Base-by-base conservation (phyloP, 2,797 vertebrate genomes). In the Alcedo atthis region DNA sequence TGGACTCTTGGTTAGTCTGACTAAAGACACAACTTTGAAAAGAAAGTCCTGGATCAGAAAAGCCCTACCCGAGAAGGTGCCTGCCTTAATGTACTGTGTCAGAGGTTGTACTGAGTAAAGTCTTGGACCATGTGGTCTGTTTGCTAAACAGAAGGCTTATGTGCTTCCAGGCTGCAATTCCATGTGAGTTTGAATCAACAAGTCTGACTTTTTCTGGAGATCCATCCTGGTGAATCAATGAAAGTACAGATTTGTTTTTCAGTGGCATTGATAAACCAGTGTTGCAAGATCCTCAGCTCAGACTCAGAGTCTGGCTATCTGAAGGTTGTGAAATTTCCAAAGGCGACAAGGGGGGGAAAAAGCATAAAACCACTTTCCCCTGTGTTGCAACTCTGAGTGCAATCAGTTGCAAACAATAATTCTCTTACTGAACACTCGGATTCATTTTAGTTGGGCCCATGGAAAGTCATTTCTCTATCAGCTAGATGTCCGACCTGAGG, bases 311-410 rank as follows among this genome's bases (percentile, higher is more conserved):
- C 94, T 93, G 89, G 64, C 49, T 89, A 86, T 86, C 32, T 51
- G 62, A 51, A 9, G 13, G 75, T 97, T 97, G 91, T 94, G 95
- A 97, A 95, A 97, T 93, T 95, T 92, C 91, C 92, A 95, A 93
- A 85, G 67, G 70, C 46, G 2, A 90, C 91, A 90, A 79, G 58
- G 33, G 48, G 49, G 33, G 19, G 25, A 67, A 76, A 89, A 86
- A 66, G 37, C n/a, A 61, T 67, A 86, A 95, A 81, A 15, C 2
- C 61, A 54, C 46, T 95, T 51, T 95, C 10, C 10, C 12, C 16
- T 95, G 49, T 97, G 94, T 97, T 95, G 95, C 95, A 97, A 96
- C 57, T 87, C 55, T 15, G 58, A 89, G 43, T 73, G 94, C 80
- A 96, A 95, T 87, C 86, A 55, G 59, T 57, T 6, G 10, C 86